These are phyloP conservation scores for Tinamus guttatus DNA, from an alignment of 2,113 vertebrate species.

Conservation along the genomic window DNA sequence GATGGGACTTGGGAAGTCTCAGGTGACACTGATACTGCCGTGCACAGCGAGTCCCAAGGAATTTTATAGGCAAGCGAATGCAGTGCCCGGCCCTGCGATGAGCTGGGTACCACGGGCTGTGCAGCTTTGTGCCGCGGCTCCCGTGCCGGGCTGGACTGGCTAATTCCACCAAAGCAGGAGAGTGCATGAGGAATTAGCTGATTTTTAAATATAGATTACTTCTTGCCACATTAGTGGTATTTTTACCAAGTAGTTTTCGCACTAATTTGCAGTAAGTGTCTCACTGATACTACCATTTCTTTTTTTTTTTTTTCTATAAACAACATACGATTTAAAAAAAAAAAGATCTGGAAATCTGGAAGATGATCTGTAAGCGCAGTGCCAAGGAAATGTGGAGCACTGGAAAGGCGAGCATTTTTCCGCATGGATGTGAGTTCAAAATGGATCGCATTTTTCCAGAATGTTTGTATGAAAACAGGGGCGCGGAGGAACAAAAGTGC, in stretches of 20 bases:
- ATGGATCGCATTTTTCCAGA: background rate
- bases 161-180: background rate
- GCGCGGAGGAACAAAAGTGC: rapidly evolving
- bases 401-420: background rate
- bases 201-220: slow-evolving; percentile 45
- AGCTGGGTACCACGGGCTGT: background rate
- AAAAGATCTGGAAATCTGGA: background rate
- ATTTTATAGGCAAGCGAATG: slow-evolving; percentile 36
- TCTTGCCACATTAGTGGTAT: background rate
- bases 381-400: background rate
- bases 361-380: background rate
- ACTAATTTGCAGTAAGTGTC: slow-evolving; percentile 2
- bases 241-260: background rate
- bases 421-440: background rate
- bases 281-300: slow-evolving; percentile 15
- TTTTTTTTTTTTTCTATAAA: background rate
- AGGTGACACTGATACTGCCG: background rate
- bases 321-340: background rate
- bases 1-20: background rate
- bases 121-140: background rate
- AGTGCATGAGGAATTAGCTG: slow-evolving; percentile 28
- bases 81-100: rapidly evolving
- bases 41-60: slow-evolving; percentile 22
- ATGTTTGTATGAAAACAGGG: background rate
- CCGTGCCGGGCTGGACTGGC: background rate